phyloP scores from a whole-genome alignment of 2,797 vertebrate genomes.

The Rhabdomys pumilio region DNA sequence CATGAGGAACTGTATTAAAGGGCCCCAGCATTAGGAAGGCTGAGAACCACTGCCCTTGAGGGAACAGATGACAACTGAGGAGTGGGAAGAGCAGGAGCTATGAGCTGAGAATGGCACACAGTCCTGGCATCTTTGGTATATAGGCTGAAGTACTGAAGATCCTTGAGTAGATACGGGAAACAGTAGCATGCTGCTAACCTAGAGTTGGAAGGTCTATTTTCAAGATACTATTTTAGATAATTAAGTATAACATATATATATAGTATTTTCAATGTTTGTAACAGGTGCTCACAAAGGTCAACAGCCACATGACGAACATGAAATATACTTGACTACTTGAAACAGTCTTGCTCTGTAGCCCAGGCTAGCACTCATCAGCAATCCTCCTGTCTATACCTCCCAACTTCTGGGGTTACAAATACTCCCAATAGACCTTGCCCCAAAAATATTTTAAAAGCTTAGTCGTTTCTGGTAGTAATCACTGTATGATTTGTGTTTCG shows the following conservation, averaged over 20 bases:
- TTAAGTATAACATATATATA: neutral
- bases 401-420: too few relatives aligned
- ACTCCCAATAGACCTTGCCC: neutral
- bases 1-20: neutral
- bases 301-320: fast-evolving
- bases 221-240: neutral
- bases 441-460: neutral
- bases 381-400: neutral
- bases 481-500: fast-evolving
- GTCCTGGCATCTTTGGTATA: fast-evolving
- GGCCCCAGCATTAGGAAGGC: neutral
- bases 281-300: neutral
- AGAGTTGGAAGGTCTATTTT: too few relatives aligned
- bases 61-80: fast-evolving
- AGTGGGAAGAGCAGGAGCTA: fast-evolving
- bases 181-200: fast-evolving
- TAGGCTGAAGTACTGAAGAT: fast-evolving
- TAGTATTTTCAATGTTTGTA: too few relatives aligned
- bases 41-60: neutral
- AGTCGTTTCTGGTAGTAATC: fast-evolving
- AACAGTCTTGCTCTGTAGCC: neutral
- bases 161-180: fast-evolving
- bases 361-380: too few relatives aligned
- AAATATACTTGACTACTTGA: neutral
- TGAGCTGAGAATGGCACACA: fast-evolving